Conservation (phyloP, 37 sponge, comb jelly and placozoan genomes). For the Aplysina aerophoba region DNA sequence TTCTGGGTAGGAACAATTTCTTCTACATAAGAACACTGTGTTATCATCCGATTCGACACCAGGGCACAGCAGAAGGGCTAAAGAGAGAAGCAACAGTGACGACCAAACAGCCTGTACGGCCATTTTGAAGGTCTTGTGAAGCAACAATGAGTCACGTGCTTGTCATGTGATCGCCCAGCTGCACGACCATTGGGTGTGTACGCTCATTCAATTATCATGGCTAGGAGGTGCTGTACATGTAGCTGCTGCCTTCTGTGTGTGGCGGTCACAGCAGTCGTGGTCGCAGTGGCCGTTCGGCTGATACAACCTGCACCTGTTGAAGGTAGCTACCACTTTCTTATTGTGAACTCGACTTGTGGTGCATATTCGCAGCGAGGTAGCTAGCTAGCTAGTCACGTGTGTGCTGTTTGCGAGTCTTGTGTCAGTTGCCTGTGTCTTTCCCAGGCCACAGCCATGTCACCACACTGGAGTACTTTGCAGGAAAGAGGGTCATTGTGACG, state of each 20-base stretch:
- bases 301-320: neutral
- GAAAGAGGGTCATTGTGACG: slow-evolving; percentile 56
- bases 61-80: neutral
- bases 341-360: too few species aligned
- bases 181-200: neutral
- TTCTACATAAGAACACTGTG: neutral
- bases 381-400: too few species aligned
- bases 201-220: too few species aligned
- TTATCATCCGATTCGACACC: neutral
- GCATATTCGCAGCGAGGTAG: too few species aligned
- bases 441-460: too few species aligned
- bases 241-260: neutral
- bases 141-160: neutral
- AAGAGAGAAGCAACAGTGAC: neutral
- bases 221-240: neutral
- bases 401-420: too few species aligned
- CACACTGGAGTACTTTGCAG: slow-evolving; percentile 48
- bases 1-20: neutral
- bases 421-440: too few species aligned
- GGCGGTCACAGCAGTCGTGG: neutral
- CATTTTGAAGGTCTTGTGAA: slow-evolving; percentile 3
- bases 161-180: neutral
- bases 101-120: neutral
- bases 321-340: too few species aligned
- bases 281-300: neutral